Percentiles rank a stretch among this genome's conserved stretches.
phyloP scores from a whole-genome alignment of 1,140 invertebrate genomes.

The Nasonia vitripennis region DNA sequence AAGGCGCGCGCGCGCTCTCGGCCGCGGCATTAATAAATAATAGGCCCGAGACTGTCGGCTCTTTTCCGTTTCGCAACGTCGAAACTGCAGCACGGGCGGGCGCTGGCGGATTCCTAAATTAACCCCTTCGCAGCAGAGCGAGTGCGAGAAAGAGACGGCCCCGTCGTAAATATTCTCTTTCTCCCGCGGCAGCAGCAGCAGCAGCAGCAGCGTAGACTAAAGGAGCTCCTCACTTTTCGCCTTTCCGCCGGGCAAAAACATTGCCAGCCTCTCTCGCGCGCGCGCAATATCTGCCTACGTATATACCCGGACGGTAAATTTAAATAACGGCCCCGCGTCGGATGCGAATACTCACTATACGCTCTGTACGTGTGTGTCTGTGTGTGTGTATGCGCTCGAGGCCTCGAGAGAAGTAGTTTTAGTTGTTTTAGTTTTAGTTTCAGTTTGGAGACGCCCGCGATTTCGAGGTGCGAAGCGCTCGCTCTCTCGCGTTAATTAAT shows the following conservation, averaged over 20 bases:
- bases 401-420: background rate
- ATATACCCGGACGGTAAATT: constrained; percentile 36
- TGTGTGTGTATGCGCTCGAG: background rate
- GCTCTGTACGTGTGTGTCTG: background rate
- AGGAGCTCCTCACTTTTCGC: constrained; percentile 15
- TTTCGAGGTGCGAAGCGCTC: constrained; percentile 17
- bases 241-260: constrained; percentile 16
- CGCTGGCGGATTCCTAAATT: constrained; percentile 45
- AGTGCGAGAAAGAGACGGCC: constrained; percentile 16
- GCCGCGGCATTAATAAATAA: constrained; percentile 33
- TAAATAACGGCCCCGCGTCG: constrained; percentile 45
- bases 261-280: constrained; percentile 1
- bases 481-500: constrained; percentile 33
- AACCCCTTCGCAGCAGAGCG: constrained; percentile 34
- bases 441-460: background rate
- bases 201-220: background rate
- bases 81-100: background rate
- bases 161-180: constrained; percentile 45
- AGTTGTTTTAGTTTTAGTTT: constrained; percentile 39
- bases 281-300: background rate
- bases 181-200: background rate
- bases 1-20: background rate
- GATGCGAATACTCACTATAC: constrained; percentile 1
- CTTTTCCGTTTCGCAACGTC: constrained; percentile 19
- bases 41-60: background rate